Conservation (phyloP, 1,140 invertebrate genomes). For the Ceratoteleas bidentatus region DNA sequence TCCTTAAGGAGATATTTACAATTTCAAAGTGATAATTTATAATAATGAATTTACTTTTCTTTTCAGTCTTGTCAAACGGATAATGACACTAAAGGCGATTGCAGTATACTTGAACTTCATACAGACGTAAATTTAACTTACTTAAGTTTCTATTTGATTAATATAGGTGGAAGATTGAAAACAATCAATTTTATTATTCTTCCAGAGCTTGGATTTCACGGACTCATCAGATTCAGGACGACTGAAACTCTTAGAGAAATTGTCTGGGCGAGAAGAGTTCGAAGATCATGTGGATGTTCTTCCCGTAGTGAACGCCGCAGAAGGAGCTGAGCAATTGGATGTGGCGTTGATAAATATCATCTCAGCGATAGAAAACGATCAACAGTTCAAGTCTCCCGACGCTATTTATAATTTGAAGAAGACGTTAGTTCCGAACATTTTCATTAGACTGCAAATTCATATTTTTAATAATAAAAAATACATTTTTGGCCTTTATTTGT, state of each 20-base stretch:
- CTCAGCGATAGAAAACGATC: constrained; percentile 44
- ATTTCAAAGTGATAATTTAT: too few relatives aligned
- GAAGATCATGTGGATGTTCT: constrained; percentile 24
- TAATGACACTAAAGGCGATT: constrained; percentile 69
- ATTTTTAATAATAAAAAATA: too few relatives aligned
- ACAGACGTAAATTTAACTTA: constrained; percentile 20
- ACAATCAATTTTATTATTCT: neutral
- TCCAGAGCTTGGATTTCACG: constrained; percentile 47
- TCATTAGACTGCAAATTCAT: too few relatives aligned
- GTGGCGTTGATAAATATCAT: constrained; percentile 46
- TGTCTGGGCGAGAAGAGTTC: constrained; percentile 43
- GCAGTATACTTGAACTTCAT: constrained; percentile 47
- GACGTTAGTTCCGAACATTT: constrained; percentile 60
- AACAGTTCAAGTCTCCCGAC: constrained; percentile 29
- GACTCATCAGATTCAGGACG: constrained; percentile 37
- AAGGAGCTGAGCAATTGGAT: constrained; percentile 32
- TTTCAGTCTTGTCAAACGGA: constrained; percentile 80
- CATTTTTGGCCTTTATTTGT: too few relatives aligned
- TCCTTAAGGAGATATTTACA: too few relatives aligned
- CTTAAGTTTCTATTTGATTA: too few relatives aligned
- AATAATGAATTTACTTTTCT: constrained; percentile 6
- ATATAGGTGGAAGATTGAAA: neutral
- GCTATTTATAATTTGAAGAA: constrained; percentile 65
- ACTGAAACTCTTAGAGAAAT: constrained; percentile 43
- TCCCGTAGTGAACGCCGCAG: constrained; percentile 8